These are phyloP conservation scores for Actinia tenebrosa DNA, from an alignment of 64 coral and sea anemone genomes.

Conservation along the genomic window DNA sequence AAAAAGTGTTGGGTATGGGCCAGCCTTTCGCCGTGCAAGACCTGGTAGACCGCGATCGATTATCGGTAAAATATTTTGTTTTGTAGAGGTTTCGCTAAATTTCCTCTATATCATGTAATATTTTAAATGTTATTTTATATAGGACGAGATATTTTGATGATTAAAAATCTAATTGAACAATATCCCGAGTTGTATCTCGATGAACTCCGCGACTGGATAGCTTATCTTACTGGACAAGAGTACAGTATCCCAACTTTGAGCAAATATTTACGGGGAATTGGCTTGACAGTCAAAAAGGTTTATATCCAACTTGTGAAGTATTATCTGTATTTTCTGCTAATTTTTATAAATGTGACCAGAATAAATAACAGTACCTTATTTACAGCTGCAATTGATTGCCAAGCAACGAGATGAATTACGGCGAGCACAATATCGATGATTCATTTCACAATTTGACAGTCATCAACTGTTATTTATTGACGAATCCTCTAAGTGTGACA, in stretches of 20 bases:
- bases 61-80: background rate
- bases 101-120: background rate
- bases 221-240: conserved; percentile 1
- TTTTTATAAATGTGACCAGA: background rate
- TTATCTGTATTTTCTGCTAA: background rate
- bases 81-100: background rate
- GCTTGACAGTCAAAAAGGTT: conserved; percentile 20
- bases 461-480: conserved; percentile 35
- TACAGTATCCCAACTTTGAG: background rate
- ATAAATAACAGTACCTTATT: background rate
- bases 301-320: background rate
- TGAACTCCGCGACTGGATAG: conserved; percentile 11
- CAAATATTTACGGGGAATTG: background rate
- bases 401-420: conserved; percentile 33
- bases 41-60: conserved; percentile 11
- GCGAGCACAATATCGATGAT: conserved; percentile 25
- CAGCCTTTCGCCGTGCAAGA: no score
- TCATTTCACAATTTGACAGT: conserved; percentile 20
- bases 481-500: conserved; percentile 20
- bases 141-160: conserved; percentile 24
- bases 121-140: background rate
- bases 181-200: conserved; percentile 40
- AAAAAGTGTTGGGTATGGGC: conserved; percentile 18
- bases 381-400: conserved; percentile 26
- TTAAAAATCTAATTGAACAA: conserved; percentile 20